Evolutionary conservation across 2,113 vertebrate species (phyloP).

Genomic region (Epinephelus moara): DNA sequence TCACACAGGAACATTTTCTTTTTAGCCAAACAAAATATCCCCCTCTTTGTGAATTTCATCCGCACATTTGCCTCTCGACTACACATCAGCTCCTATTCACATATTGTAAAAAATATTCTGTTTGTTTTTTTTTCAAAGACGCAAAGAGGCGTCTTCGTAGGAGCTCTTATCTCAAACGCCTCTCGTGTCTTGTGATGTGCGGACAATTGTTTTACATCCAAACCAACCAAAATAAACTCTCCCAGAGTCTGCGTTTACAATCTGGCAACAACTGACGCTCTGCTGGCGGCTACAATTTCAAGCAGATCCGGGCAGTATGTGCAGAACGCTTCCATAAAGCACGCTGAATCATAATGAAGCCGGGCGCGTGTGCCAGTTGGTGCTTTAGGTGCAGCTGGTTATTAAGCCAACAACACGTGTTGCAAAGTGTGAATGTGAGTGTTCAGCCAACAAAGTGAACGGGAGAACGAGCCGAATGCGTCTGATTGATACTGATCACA

Average conservation of each 20-base stretch:
- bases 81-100: background rate
- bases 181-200: constrained; percentile 35
- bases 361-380: background rate
- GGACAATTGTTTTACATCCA: constrained; percentile 41
- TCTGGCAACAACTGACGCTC: constrained; percentile 19
- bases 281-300: constrained; percentile 45
- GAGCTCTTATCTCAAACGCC: constrained; percentile 32
- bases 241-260: constrained; percentile 37
- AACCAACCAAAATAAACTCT: constrained; percentile 17
- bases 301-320: constrained; percentile 34
- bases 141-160: background rate
- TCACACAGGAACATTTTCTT: constrained; percentile 16
- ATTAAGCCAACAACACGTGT: background rate
- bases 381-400: constrained; percentile 18
- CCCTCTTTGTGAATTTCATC: background rate
- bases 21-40: background rate
- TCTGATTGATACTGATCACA: background rate
- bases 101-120: too few relatives aligned
- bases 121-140: background rate
- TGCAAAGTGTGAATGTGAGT: background rate
- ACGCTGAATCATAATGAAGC: constrained; percentile 27
- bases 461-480: too few relatives aligned
- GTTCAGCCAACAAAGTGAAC: background rate
- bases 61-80: too few relatives aligned
- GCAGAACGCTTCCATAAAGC: constrained; percentile 9